Conservation (phyloP, 2,888 invertebrate species). For the Tuta absoluta region DNA sequence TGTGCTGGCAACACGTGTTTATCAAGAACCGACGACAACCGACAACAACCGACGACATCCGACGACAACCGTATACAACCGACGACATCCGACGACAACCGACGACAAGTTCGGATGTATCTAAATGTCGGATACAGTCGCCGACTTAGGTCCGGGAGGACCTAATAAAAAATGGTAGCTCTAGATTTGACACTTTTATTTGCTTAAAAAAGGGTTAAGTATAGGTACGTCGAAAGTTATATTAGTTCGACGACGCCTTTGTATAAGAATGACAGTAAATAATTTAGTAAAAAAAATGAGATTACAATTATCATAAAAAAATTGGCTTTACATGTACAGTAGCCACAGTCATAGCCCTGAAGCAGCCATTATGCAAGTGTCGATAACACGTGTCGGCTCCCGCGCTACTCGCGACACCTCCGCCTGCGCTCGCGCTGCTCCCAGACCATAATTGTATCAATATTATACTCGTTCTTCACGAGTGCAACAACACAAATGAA, state of each 20-base stretch:
- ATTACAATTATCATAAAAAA: neutral
- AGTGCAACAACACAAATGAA: constrained; percentile 18
- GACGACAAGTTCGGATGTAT: too few species aligned
- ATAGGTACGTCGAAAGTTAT: too few species aligned
- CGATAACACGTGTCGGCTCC: constrained; percentile 70
- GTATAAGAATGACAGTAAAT: neutral
- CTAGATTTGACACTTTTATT: too few species aligned
- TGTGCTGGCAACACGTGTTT: too few species aligned
- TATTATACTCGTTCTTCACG: constrained; percentile 60
- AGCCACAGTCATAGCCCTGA: constrained; percentile 53
- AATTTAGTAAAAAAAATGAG: neutral
- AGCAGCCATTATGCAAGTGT: constrained; percentile 69
- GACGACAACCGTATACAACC: too few species aligned
- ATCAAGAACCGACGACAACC: too few species aligned
- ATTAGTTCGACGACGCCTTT: neutral
- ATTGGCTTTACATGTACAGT: neutral
- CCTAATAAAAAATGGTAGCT: too few species aligned
- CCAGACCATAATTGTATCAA: constrained; percentile 73
- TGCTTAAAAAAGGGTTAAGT: too few species aligned
- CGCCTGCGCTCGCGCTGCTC: constrained; percentile 49
- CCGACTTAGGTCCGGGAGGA: too few species aligned
- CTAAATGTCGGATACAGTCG: too few species aligned
- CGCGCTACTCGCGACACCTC: constrained; percentile 65
- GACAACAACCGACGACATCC: too few species aligned
- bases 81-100: too few species aligned